Percentiles rank a stretch among this genome's conserved stretches.
These are phyloP conservation scores for Drosophila meridionalis DNA, from an alignment of 2,888 invertebrate genomes.

Conservation along the genomic window DNA sequence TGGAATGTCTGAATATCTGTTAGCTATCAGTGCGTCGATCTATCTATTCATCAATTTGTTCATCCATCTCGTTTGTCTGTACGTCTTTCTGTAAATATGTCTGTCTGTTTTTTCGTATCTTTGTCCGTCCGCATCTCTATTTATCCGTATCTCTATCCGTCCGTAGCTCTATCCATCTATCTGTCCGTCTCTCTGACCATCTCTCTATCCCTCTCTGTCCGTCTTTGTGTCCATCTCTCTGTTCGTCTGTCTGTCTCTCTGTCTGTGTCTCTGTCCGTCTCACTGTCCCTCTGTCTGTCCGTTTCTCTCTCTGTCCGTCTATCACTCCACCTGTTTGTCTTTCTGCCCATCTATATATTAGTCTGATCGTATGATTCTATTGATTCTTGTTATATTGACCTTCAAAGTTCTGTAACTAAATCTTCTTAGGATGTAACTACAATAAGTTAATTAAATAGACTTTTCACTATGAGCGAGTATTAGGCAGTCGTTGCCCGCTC, in stretches of 20 bases:
- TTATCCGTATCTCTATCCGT: background rate
- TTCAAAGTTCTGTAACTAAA: too few species aligned
- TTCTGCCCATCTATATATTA: too few species aligned
- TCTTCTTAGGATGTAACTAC: background rate
- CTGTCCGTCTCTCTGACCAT: background rate
- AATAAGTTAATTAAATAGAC: background rate
- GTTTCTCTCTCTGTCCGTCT: too few species aligned
- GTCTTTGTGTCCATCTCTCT: background rate
- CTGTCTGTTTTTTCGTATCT: background rate
- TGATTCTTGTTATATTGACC: too few species aligned
- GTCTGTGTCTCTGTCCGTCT: background rate
- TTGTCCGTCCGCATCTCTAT: background rate
- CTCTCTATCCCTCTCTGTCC: background rate
- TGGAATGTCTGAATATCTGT: too few species aligned
- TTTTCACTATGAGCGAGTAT: background rate
- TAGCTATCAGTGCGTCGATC: too few species aligned
- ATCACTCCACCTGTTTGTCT: too few species aligned
- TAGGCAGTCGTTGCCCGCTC: background rate
- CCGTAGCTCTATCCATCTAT: background rate
- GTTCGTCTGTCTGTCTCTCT: background rate
- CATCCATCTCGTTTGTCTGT: background rate
- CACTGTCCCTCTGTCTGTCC: too few species aligned
- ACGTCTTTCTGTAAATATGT: background rate
- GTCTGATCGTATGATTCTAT: too few species aligned
- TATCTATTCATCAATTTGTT: too few species aligned